Base-by-base conservation (phyloP, 2,888 invertebrate genomes). In the Cyrtodaria siliqua region DNA sequence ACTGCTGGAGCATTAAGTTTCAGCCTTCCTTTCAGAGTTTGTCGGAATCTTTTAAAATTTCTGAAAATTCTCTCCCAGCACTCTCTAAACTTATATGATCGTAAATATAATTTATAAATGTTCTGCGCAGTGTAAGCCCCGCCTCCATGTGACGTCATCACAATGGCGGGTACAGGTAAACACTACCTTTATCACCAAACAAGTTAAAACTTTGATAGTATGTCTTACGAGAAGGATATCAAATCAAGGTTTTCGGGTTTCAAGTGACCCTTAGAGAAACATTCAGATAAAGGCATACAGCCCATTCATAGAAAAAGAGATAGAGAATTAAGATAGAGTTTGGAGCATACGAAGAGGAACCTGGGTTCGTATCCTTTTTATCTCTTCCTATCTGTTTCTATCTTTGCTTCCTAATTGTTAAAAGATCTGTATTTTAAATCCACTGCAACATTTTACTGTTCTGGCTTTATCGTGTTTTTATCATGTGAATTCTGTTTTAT, bases 141-240 rank as follows among this genome's bases (percentile, higher is more conserved):
- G 79, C 79, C 79, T 69, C 23, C 49, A n/a, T 27, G 49, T 76
- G 72, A 76, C 80, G 80, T 69, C 60, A 73, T 50, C 4, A 59
- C 47, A 76, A 80, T 80, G 80, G 76, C 75, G 73, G 63, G 38
- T 49, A 69, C 76, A 73, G 76, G 80, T 80, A 80, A 80, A 80
- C 76, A 76, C 42, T 57, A 26, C 63, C 62, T 70, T 80, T 72
- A 76, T 80, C 76, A 49, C 40, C 53, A 52, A 71, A 77, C 77
- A 72, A 71, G 77, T 59, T 77, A 59, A 72, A 72, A 60, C 63
- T 68, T 24, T 68, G 77, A 77, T 77, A 77, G 71, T 24, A 55
- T 29, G 52, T 61, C 42, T 59, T 63, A 40, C 59, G 56, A 38
- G 49, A 63, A 62, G 71, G 67, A 67, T 71, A 77, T 71, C 74